phyloP scores from a whole-genome alignment of 1,140 invertebrate genomes.

The Ceratosolen solmsi region DNA sequence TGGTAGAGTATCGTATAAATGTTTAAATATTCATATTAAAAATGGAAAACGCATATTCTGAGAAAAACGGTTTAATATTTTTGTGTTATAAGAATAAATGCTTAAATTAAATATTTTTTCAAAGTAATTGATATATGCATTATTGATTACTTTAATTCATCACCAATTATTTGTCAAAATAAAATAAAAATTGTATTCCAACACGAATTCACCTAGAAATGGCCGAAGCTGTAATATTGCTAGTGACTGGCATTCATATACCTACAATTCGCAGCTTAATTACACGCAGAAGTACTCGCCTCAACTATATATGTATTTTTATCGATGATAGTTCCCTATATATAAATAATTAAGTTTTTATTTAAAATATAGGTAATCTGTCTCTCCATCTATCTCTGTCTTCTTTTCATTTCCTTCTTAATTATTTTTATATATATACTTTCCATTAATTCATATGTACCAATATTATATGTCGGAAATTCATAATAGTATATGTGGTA shows the following conservation, averaged over 20 bases:
- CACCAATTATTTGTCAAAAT: neutral
- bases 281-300: neutral
- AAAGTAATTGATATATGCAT: too few relatives aligned
- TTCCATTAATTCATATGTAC: too few relatives aligned
- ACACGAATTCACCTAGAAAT: neutral
- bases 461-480: too few relatives aligned
- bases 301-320: constrained; percentile 7
- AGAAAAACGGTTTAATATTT: too few relatives aligned
- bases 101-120: too few relatives aligned
- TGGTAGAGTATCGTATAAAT: too few relatives aligned
- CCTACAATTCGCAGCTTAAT: neutral
- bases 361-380: neutral
- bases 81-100: too few relatives aligned
- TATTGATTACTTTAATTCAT: too few relatives aligned
- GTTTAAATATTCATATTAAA: too few relatives aligned
- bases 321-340: neutral
- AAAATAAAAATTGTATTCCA: neutral
- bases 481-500: too few relatives aligned
- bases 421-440: too few relatives aligned
- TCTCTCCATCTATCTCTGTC: neutral
- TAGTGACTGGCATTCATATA: neutral
- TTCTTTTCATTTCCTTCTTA: neutral
- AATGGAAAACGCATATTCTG: too few relatives aligned
- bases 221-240: neutral
- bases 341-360: neutral